Evolutionary conservation across 2,888 invertebrate species (phyloP), one percentile per base, ranked within the genome.

Genomic region (Drepanosiphum platanoidis): DNA sequence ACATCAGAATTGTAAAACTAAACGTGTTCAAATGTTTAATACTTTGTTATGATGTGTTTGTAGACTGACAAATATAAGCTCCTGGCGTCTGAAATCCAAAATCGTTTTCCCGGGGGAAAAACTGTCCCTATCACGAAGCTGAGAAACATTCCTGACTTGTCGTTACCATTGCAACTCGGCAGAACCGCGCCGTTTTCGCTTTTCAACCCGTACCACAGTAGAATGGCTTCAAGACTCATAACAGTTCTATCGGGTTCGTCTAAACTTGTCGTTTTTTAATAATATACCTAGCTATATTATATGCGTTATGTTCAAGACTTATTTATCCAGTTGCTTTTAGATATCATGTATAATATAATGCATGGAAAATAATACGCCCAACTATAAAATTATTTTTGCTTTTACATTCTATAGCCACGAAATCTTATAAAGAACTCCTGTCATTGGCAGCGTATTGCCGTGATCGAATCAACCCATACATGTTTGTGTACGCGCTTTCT

Each of bases 401-500:
- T 18, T 52, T 22, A 83, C 58, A 15, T 74, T 86, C 88, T 87
- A n/a, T 89, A 94, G 94, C 92, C 30, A 93, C 95, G 92, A 91
- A 93, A 61, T 92, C 92, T 72, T 89, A 93, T 18, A 94, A 94
- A 0, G 95, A 95, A 87, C 91, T 96, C 86, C 90, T 93, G 88
- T 93, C 95, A 0, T 92, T 93, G 27, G 92, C 94, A 72, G 93
- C 93, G 15, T 95, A 91, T 88, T 92, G 93, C 71, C 92, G 95
- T 86, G 94, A 94, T 88, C 92, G 94, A 64, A 90, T 96, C 15
- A 96, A 96, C 90, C 93, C 96, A 0, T 93, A 94, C 87, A 90
- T 96, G 87, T 96, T 95, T 90, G 94, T 95, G 89, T 96, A 96
- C 89, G 92, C 93, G 70, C 92, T 93, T 64, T 93, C 95, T 0